Base-by-base conservation (phyloP, 2,113 vertebrate genomes). In the Engystomops pustulosus region DNA sequence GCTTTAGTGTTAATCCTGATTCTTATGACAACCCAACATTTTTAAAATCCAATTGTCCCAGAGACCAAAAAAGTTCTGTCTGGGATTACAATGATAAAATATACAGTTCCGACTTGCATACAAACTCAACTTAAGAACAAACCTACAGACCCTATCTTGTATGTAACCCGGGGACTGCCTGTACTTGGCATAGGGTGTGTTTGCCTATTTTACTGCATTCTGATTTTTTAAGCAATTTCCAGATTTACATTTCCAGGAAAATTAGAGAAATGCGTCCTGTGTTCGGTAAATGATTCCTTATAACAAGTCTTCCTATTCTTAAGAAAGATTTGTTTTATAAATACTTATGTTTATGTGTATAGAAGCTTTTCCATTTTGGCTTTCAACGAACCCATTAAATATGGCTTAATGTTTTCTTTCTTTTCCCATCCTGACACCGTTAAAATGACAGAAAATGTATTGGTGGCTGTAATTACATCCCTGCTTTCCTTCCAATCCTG, bases 391-490 rank as follows among this genome's bases (percentile, higher is more conserved):
- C 32, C 30, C 67, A 36, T 69, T 69, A 69, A 69, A 69, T 65
- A 65, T 65, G 60, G 60, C 60, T 65, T 32, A 32, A 36, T 38
- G 67, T 38, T 38, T 69, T 38, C 32, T 27, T n/a, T 65, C n/a
- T 69, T 69, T n/a, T 32, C 30, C 3, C 5, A 36, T 38, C 34
- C 20, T 38, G 20, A 38, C 18, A 9, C 34, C 20, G 8, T 69
- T 38, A 69, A 69, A 69, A 38, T 69, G 67, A 38, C 67, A 69
- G 34, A 38, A 18, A 38, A 69, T 38, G 67, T n/a, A 69, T 38
- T 38, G 32, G 67, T 69, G 10, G 34, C 67, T 38, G 67, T 69
- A 69, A 69, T 69, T 38, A 38, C 34, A 38, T 69, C 34, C 38
- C 67, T 38, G 34, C 34, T 38, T 38, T n/a, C 67, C 32, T 38